phyloP scores from a whole-genome alignment of 1,140 invertebrate genomes.

The Pomacea maculata region DNA sequence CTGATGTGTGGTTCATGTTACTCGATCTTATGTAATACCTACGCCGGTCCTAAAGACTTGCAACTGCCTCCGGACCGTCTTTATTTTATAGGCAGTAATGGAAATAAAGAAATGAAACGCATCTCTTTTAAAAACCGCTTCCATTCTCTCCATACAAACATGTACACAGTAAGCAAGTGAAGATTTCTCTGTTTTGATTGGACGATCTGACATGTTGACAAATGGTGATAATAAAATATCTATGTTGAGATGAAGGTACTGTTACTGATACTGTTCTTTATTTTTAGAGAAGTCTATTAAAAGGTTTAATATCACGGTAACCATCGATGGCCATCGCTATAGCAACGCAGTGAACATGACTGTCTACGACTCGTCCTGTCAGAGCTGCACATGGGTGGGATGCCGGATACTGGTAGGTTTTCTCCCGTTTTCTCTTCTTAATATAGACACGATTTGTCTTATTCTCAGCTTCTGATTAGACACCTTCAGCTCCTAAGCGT shows the following conservation, averaged over 20 bases:
- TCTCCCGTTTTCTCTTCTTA: neutral
- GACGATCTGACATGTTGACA: too few species aligned
- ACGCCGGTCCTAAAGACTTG: too few species aligned
- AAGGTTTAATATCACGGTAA: neutral
- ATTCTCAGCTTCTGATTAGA: neutral
- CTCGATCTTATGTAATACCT: too few species aligned
- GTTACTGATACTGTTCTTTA: neutral
- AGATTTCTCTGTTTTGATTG: too few species aligned
- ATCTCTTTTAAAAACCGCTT: too few species aligned
- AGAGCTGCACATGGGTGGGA: neutral
- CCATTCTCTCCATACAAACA: too few species aligned
- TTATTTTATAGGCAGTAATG: too few species aligned
- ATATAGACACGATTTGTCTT: neutral
- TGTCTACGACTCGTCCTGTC: conserved; percentile 3
- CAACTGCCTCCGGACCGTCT: too few species aligned
- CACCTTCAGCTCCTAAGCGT: neutral
- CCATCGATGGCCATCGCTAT: neutral
- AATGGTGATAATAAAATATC: too few species aligned
- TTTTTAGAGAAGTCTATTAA: neutral
- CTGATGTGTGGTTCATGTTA: too few species aligned
- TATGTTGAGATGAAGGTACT: neutral
- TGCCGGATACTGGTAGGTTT: neutral
- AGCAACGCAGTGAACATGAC: neutral
- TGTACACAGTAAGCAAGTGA: too few species aligned
- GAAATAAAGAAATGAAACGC: too few species aligned